Base-by-base conservation (phyloP, 1,140 invertebrate species). In the fruit fly (Drosophila melanogaster) region DNA sequence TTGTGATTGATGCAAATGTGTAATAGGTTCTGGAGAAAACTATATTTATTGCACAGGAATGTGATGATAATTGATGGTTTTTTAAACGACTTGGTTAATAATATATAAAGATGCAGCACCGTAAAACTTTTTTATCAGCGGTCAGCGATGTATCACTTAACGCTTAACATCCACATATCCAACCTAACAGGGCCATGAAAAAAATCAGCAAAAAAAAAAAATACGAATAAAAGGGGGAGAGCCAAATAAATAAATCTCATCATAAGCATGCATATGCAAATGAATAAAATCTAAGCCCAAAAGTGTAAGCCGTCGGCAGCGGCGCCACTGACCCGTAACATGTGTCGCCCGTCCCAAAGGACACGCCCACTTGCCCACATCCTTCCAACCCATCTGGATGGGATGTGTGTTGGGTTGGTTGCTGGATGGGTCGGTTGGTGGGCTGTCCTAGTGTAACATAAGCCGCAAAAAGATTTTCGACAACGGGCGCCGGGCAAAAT, bases 401-500 rank as follows among this genome's bases (percentile, higher is more conserved):
- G 41, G 26, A 15, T 41, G 43, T 24, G 11, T 10, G 17, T 12
- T 53, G 33, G 24, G 12, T 26, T 26, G 41, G 41, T 19, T n/a
- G 17, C 15, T 46, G 44, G 22, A 12, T 24, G 44, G 44, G 2
- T 37, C n/a, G 19, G 11, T 10, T 14, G 43, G 11, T 40, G 19
- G 24, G 17, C 11, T 37, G 33, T 30, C 15, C 38, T 67, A 65
- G 37, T 70, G 74, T 74, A 84, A 67, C 77, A 83, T 89, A 87
- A 89, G 79, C 84, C 84, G 84, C 79, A 89, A 87, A 87, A 83
- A 86, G 84, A 83, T 89, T 83, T 87, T 87, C 83, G 84, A 77
- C 84, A 79, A 70, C 74, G 53, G 62, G 46, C 46, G 59, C 37
- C 50, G 37, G 37, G 65, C 70, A 87, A 87, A 87, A 83, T 83